Evolutionary conservation across 2,797 vertebrate genomes (phyloP), one percentile per base, ranked within the genome.

Genomic region (Myotis myotis): DNA sequence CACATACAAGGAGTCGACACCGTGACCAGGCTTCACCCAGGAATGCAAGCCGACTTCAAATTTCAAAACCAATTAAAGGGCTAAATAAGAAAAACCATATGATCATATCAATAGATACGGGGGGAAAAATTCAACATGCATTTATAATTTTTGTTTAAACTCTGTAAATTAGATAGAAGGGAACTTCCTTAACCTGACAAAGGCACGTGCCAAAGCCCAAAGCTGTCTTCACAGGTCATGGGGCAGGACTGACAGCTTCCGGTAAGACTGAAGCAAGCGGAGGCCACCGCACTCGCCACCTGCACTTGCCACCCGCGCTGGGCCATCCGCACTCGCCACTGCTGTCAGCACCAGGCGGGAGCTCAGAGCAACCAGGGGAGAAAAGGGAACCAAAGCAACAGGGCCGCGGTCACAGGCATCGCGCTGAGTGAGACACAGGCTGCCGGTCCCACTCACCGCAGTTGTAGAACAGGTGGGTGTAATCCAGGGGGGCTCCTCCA

Each of bases 251-350:
- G 60, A 12, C 36, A 7, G 12, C 60, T 8, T 78, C n/a, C 47
- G 2, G 1, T 2, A 1, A n/a, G 86, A 74, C 16, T 1, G 0
- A n/a, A 8, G 3, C 78, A 5, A 33, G 16, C 33, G 5, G 1
- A 19, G 57, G 55, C 19, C 15, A 3, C 2, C n/a, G n/a, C n/a
- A n/a, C 44, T 3, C 10, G 44, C 44, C 8, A 44, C 9, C 44
- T 2, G 47, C 12, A 3, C 47, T 47, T 3, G 20, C 53, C 51
- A 53, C 17, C 51, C 6, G 51, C 19, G 8, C 20, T 3, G 19
- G 1, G 7, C 57, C 57, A 28, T 12, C 57, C 23, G 6, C 76
- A 8, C 81, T 8, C 3, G 1, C 47, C 2, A 1, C 4, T 5
- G 8, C 72, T 13, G 0, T 36, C 28, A 0, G 1, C 6, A 0